phyloP scores from a whole-genome alignment of 2,888 invertebrate genomes.

The Alloscopus bannaensis region DNA sequence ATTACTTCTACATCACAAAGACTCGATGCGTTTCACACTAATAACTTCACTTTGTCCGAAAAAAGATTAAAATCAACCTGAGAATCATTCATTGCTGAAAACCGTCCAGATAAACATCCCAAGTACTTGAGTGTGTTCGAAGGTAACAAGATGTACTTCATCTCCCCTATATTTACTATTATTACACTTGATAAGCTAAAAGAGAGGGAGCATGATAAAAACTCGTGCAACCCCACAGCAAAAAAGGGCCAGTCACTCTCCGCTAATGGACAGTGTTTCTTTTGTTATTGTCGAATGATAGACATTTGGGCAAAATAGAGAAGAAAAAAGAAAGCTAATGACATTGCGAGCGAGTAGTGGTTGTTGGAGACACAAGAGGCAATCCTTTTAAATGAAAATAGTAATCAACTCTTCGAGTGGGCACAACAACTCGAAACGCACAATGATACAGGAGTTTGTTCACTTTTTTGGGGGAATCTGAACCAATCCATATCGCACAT shows the following conservation, averaged over 20 bases:
- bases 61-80: too few species aligned
- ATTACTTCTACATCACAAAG: too few species aligned
- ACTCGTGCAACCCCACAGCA: conserved; percentile 24
- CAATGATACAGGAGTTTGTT: conserved; percentile 31
- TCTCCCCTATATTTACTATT: too few species aligned
- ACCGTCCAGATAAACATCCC: conserved; percentile 45
- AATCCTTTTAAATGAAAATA: conserved; percentile 66
- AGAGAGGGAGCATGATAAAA: conserved; percentile 36
- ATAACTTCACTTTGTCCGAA: too few species aligned
- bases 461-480: conserved; percentile 48
- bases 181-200: background rate
- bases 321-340: conserved; percentile 48
- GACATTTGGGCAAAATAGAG: conserved; percentile 53
- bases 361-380: conserved; percentile 56
- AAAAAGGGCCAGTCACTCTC: conserved; percentile 24
- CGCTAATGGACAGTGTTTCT: conserved; percentile 60
- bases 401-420: conserved; percentile 67
- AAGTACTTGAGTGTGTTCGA: conserved; percentile 17
- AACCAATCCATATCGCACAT: conserved; percentile 17
- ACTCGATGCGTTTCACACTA: too few species aligned
- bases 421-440: conserved; percentile 46
- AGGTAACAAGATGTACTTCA: too few species aligned
- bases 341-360: conserved; percentile 49
- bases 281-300: conserved; percentile 49
- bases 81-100: too few species aligned